A percentile compares a stretch with the other conserved stretches of the same genome.
Conservation (phyloP, 2,113 vertebrate species). For the Patagioenas fasciata region DNA sequence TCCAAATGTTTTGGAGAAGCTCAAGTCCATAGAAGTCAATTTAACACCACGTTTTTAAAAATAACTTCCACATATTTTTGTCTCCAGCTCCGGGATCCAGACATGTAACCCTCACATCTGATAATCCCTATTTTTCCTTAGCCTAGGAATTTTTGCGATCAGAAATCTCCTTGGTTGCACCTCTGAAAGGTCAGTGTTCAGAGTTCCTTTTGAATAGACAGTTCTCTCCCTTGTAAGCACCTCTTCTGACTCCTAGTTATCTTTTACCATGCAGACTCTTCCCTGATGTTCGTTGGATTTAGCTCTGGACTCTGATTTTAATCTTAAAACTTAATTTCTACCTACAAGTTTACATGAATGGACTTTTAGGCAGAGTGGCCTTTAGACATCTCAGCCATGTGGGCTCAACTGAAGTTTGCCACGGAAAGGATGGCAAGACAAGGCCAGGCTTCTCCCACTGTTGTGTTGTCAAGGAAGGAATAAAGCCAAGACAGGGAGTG, state of each 20-base stretch:
- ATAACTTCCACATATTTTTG: background rate
- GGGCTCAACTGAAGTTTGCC: background rate
- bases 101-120: background rate
- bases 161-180: background rate
- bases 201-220: background rate
- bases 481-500: background rate
- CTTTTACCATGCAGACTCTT: background rate
- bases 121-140: background rate
- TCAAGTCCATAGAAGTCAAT: background rate
- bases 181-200: background rate
- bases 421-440: background rate
- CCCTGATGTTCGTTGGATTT: background rate
- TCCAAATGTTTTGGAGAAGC: background rate
- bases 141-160: background rate
- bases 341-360: rapidly evolving
- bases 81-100: background rate
- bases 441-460: background rate
- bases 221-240: background rate
- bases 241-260: background rate
- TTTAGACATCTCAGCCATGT: background rate
- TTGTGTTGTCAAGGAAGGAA: background rate
- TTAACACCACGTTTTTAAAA: background rate
- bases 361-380: background rate
- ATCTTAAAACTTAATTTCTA: background rate
- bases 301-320: background rate